phyloP scores from a whole-genome alignment of 2,888 invertebrate species.

The Xestia rhomboidea region DNA sequence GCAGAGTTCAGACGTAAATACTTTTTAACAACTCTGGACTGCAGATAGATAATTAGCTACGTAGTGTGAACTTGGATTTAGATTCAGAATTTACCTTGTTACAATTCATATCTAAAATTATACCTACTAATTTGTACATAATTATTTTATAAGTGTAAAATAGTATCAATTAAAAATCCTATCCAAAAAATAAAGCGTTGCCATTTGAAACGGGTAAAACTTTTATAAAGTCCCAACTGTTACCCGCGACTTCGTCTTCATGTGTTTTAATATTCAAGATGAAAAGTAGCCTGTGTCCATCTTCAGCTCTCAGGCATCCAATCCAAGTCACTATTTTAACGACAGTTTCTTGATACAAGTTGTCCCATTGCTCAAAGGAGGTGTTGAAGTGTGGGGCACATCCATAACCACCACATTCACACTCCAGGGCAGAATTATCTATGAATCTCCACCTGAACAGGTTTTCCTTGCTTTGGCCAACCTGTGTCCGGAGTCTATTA shows the following conservation, averaged over 20 bases:
- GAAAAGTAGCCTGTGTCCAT: neutral
- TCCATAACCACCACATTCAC: too few species aligned
- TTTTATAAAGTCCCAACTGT: neutral
- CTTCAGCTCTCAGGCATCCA: neutral
- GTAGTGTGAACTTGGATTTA: neutral
- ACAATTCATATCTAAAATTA: neutral
- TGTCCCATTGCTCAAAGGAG: neutral
- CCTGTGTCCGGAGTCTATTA: too few species aligned
- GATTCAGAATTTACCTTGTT: neutral
- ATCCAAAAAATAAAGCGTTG: neutral
- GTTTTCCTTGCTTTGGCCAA: too few species aligned
- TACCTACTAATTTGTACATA: neutral
- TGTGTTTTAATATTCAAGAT: neutral
- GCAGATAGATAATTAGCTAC: neutral
- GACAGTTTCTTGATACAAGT: neutral
- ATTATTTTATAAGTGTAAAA: neutral
- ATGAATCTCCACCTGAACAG: too few species aligned
- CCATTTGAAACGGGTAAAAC: neutral
- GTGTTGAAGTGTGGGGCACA: neutral
- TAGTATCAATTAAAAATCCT: neutral
- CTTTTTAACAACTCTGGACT: constrained; percentile 21
- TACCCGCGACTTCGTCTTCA: neutral
- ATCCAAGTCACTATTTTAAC: neutral
- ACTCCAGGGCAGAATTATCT: too few species aligned
- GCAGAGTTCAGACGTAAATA: constrained; percentile 46